Conservation (phyloP, 2,797 vertebrate species). For the Crenichthys baileyi region DNA sequence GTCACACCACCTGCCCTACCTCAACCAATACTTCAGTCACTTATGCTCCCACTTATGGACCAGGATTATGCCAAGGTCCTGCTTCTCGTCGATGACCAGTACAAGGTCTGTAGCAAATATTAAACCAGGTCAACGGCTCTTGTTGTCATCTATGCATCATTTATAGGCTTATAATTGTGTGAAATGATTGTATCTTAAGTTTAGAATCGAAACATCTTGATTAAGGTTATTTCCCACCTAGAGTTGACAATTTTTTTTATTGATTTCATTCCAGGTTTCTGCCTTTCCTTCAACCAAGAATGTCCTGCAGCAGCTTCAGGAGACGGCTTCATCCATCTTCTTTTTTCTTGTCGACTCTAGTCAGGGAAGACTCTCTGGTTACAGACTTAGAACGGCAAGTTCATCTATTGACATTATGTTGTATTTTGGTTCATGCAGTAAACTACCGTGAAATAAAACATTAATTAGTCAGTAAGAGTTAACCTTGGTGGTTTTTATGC, state of each 20-base stretch:
- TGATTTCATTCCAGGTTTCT: slow-evolving; percentile 82
- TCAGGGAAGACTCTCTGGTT: slow-evolving; percentile 90
- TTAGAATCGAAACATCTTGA: background rate
- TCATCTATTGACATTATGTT: background rate
- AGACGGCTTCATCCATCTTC: slow-evolving; percentile 90
- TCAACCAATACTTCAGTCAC: slow-evolving; percentile 90
- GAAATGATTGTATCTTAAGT: background rate
- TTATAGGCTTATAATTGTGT: background rate
- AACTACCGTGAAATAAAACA: background rate
- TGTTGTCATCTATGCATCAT: background rate
- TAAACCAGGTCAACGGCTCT: slow-evolving; percentile 1
- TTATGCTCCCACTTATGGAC: slow-evolving; percentile 94
- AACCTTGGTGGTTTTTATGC: slow-evolving; percentile 10
- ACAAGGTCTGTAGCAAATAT: slow-evolving; percentile 83
- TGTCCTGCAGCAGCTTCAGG: slow-evolving; percentile 92
- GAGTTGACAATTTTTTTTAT: too few relatives aligned
- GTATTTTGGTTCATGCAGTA: background rate
- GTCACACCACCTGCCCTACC: slow-evolving; percentile 86
- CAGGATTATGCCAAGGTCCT: slow-evolving; percentile 97
- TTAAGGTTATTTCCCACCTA: background rate
- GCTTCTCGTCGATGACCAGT: slow-evolving; percentile 91
- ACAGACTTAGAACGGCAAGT: slow-evolving; percentile 88
- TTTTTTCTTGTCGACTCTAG: slow-evolving; percentile 91
- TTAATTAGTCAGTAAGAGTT: background rate
- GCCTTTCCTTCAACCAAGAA: slow-evolving; percentile 95